These are phyloP conservation scores for Falco novaeseelandiae DNA, from an alignment of 2,797 vertebrate species.

Conservation along the genomic window DNA sequence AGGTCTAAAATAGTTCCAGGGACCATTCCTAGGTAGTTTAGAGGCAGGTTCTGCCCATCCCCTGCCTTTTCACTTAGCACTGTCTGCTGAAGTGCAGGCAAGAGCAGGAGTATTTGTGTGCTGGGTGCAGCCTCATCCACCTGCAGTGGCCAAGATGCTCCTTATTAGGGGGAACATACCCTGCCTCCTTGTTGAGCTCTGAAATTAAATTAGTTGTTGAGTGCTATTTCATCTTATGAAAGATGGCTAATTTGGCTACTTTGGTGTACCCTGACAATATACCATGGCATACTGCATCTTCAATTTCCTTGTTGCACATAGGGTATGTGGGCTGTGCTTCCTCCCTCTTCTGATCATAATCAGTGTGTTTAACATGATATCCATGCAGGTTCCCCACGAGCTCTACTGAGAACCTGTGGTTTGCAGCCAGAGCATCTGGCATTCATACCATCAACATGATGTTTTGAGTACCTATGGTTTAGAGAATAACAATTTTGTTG, in stretches of 20 bases:
- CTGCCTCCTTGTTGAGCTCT: not conserved
- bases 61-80: not conserved
- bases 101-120: not conserved
- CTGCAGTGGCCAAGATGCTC: not conserved
- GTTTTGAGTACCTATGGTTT: not conserved
- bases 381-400: not conserved
- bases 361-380: not conserved
- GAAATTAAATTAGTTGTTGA: not conserved
- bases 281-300: not conserved
- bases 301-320: not conserved
- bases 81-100: not conserved
- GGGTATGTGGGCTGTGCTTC: not conserved
- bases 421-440: not conserved
- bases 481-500: not conserved
- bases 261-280: not conserved
- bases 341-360: not conserved
- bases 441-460: not conserved
- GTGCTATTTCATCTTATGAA: not conserved
- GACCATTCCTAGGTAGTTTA: not conserved
- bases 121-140: not conserved
- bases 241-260: not conserved
- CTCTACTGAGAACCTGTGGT: not conserved
- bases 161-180: not conserved
- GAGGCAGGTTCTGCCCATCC: not conserved
- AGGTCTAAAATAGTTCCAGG: not conserved